phyloP scores from a whole-genome alignment of 2,797 vertebrate genomes.

The Sebastes minor region DNA sequence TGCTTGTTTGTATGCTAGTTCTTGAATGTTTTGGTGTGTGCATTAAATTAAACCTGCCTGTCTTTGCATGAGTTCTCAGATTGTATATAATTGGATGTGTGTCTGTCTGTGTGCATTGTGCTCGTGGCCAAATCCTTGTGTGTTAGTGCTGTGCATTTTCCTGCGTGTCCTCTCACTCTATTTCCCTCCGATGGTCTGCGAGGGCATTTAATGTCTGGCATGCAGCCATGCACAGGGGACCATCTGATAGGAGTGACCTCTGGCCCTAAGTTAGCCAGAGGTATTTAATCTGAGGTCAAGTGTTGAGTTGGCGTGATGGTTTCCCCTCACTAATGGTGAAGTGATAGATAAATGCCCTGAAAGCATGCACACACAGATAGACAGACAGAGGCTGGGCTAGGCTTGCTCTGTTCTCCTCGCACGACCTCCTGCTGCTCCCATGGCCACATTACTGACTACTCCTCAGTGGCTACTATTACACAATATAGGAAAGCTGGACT shows the following conservation, averaged over 20 bases:
- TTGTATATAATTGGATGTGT: constrained; percentile 1
- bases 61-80: constrained; percentile 30
- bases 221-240: constrained; percentile 41
- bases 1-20: constrained; percentile 38
- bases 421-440: constrained; percentile 27
- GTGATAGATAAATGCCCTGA: constrained; percentile 63
- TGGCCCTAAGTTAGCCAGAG: constrained; percentile 44
- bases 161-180: constrained; percentile 52
- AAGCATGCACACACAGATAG: constrained; percentile 26
- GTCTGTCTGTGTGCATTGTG: constrained; percentile 20
- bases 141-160: constrained; percentile 14
- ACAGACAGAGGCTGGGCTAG: constrained; percentile 23
- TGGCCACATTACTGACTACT: constrained; percentile 7
- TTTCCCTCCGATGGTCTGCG: constrained; percentile 47
- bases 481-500: neutral
- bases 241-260: constrained; percentile 56
- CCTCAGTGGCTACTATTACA: neutral
- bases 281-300: constrained; percentile 63
- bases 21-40: constrained; percentile 7
- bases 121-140: constrained; percentile 12
- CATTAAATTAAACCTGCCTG: constrained; percentile 18
- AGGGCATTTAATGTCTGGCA: constrained; percentile 63
- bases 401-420: constrained; percentile 33
- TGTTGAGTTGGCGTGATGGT: constrained; percentile 54
- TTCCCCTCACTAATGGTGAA: constrained; percentile 50